These are phyloP conservation scores for Ciconia maguari DNA, from an alignment of 2,113 vertebrate genomes.

Conservation along the genomic window DNA sequence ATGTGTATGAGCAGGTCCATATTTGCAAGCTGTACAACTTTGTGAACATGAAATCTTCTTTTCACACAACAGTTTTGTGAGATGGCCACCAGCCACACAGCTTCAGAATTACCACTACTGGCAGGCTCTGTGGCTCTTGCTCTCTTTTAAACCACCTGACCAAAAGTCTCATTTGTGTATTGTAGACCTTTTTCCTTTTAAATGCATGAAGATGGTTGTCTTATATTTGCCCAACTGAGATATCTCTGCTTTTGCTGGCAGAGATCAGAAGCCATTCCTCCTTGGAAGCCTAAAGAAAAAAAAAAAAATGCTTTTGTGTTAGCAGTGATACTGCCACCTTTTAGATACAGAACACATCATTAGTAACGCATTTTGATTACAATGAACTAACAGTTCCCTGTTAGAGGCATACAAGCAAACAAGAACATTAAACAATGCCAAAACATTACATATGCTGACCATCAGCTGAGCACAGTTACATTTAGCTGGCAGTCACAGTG, in stretches of 20 bases:
- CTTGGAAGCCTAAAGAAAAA: neutral
- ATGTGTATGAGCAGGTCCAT: accelerated
- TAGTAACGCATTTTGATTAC: constrained; percentile 6
- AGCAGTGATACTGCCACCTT: neutral
- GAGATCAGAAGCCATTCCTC: neutral
- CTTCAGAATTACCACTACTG: neutral
- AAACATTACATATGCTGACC: constrained; percentile 41
- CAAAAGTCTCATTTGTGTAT: neutral
- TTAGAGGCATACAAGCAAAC: constrained; percentile 1
- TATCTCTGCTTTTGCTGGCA: neutral
- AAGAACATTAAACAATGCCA: constrained; percentile 35
- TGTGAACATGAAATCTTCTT: neutral
- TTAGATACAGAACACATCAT: constrained; percentile 13
- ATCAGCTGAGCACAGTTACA: constrained; percentile 5
- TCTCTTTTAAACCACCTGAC: neutral
- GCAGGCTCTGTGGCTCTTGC: neutral
- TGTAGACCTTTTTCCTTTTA: neutral
- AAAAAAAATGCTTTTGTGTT: neutral
- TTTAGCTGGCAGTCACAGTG: neutral
- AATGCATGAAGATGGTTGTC: neutral
- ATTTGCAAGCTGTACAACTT: neutral
- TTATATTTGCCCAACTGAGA: neutral
- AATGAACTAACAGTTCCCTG: constrained; percentile 35
- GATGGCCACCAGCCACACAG: neutral
- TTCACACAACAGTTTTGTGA: neutral